Evolutionary conservation across 2,113 vertebrate species (phyloP), one percentile per base, ranked within the genome.

Genomic region (Dasyprocta punctata): DNA sequence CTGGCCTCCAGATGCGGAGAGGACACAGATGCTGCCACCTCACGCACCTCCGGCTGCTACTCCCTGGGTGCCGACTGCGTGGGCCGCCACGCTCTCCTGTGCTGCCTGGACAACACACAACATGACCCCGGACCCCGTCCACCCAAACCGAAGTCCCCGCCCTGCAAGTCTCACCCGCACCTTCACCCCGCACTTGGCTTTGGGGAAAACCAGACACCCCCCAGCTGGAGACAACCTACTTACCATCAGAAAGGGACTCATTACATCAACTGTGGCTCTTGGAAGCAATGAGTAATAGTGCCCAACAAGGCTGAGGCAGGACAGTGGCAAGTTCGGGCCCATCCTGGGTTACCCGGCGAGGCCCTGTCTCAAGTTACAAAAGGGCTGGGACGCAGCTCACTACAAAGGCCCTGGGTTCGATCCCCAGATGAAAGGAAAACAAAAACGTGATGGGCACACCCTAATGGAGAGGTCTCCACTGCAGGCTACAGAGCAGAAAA

Each of bases 21-120:
- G 38, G 47, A 82, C 3, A 3, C 5, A 4, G 0, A 33, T 1
- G 1, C 11, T 36, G 22, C 80, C 0, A 12, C 56, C 56, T 60
- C 58, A 36, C 16, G 5, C 4, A 33, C 20, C 38, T 77, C 12
- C 30, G 0, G 10, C 3, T 9, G 5, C 54, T n/a, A 12, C 36
- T 16, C 38, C 41, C 56, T 0, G 33, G 20, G 54, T 17, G 58
- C 41, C 11, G 13, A 10, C 17, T 19, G 5, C 2, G 47, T 0
- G 49, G 69, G 67, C 33, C 80, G 71, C 28, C 60, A 11, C 2
- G 11, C 30, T 30, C 28, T 41, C 67, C 33, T 22, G 22, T 41
- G 1, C 9, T 14, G 47, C 52, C 30, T 5, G 20, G 49, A 77
- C 73, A 36, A 52, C 0, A 84, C 24, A 5, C 24, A 52, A 41